phyloP scores from a whole-genome alignment of 2,113 vertebrate genomes.

The Leptodactylus fuscus region DNA sequence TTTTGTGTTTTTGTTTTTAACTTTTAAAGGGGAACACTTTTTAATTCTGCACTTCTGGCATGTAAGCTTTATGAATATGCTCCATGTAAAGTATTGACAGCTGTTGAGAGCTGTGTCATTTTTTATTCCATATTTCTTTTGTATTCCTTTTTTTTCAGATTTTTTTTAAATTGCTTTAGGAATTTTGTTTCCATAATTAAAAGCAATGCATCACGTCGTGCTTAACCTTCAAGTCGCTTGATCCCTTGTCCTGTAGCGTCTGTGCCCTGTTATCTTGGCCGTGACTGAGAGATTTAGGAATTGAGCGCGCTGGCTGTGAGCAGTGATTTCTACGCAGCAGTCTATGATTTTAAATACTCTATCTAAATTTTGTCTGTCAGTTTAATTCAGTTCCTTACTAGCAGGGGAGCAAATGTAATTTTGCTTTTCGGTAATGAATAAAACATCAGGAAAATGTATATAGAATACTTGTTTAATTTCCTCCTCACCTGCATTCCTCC shows the following conservation, averaged over 20 bases:
- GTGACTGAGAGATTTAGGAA: slow-evolving; percentile 28
- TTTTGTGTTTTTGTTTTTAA: no score
- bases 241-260: not conserved
- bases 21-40: no score
- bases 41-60: not conserved
- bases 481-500: slow-evolving; percentile 65
- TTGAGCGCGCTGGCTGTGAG: not conserved
- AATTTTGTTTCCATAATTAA: not conserved
- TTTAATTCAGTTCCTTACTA: slow-evolving; percentile 66
- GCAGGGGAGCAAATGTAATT: slow-evolving; percentile 68
- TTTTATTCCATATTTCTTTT: not conserved
- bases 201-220: not conserved
- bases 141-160: not conserved
- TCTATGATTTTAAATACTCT: slow-evolving; percentile 62
- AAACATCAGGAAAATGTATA: slow-evolving; percentile 69
- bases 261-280: slow-evolving; percentile 20
- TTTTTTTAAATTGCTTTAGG: no score
- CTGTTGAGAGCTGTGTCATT: not conserved
- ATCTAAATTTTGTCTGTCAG: slow-evolving; percentile 65
- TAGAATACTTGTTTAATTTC: slow-evolving; percentile 72
- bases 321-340: slow-evolving; percentile 27
- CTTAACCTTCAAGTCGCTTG: not conserved
- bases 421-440: slow-evolving; percentile 68
- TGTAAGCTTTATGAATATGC: not conserved
- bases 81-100: not conserved